Evolutionary conservation across 1,140 invertebrate genomes (phyloP).

Genomic region (Antheraea mylitta): DNA sequence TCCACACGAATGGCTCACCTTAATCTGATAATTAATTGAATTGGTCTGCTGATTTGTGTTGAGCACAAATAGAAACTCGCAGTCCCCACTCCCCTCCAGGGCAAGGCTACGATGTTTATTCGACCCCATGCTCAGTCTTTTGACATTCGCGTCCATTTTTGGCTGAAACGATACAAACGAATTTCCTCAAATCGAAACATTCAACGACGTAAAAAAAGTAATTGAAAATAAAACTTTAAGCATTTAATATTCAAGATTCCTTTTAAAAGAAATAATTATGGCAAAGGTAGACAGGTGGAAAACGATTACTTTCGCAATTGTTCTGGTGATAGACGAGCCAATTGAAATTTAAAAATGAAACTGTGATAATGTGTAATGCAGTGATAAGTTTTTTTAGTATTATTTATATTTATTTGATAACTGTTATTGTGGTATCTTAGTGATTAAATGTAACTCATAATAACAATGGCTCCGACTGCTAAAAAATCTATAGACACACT

Average conservation of each 20-base stretch:
- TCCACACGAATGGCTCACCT: slow-evolving; percentile 67
- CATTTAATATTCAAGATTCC: slow-evolving; percentile 31
- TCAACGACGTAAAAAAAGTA: slow-evolving; percentile 27
- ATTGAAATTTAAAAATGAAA: slow-evolving; percentile 25
- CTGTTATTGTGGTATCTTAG: slow-evolving; percentile 61
- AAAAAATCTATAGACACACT: slow-evolving; percentile 41
- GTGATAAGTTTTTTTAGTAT: slow-evolving; percentile 9
- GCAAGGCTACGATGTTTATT: slow-evolving; percentile 44
- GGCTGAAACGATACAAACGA: slow-evolving; percentile 67
- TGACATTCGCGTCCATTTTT: slow-evolving; percentile 76
- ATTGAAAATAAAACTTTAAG: slow-evolving; percentile 28
- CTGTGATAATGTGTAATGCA: slow-evolving; percentile 42
- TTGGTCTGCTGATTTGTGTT: slow-evolving; percentile 76
- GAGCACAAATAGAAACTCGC: slow-evolving; percentile 70
- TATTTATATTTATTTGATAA: slow-evolving; percentile 13
- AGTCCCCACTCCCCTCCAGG: slow-evolving; percentile 36
- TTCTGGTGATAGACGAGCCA: neutral
- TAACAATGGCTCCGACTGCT: slow-evolving; percentile 57
- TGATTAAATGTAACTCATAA: slow-evolving; percentile 41
- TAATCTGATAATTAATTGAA: slow-evolving; percentile 80
- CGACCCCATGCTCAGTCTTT: slow-evolving; percentile 71
- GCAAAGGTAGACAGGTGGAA: slow-evolving; percentile 12
- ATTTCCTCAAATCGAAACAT: slow-evolving; percentile 47
- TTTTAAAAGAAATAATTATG: slow-evolving; percentile 42
- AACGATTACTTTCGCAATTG: neutral